A percentile compares a stretch with the other conserved stretches of the same genome.
phyloP scores from a whole-genome alignment of 2,888 invertebrate species.

The Fragum sueziense region DNA sequence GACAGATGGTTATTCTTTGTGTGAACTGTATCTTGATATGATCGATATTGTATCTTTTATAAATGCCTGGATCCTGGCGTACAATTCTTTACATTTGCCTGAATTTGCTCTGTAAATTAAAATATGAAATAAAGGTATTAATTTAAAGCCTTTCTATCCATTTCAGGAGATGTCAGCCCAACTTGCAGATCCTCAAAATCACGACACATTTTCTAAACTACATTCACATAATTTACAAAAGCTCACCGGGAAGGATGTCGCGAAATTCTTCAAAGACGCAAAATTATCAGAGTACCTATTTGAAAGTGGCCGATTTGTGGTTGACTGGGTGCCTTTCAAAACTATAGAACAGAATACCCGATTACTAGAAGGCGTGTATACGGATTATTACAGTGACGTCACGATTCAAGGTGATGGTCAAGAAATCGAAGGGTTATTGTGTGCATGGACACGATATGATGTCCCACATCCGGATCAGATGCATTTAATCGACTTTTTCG shows the following conservation, averaged over 20 bases:
- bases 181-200: background rate
- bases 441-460: background rate
- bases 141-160: too few relatives aligned
- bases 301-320: background rate
- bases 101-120: too few relatives aligned
- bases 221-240: background rate
- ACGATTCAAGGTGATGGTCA: background rate
- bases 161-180: background rate
- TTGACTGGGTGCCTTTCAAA: slow-evolving; percentile 2
- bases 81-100: too few relatives aligned
- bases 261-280: background rate
- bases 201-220: background rate
- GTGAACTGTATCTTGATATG: too few relatives aligned
- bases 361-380: background rate
- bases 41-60: too few relatives aligned
- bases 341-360: background rate
- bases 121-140: too few relatives aligned
- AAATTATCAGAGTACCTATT: background rate
- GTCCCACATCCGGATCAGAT: background rate
- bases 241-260: background rate
- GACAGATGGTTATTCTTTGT: too few relatives aligned
- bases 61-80: too few relatives aligned
- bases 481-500: background rate
- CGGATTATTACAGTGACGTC: slow-evolving; percentile 6
- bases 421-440: background rate